These are phyloP conservation scores for Heterotis niloticus DNA, from an alignment of 2,113 vertebrate genomes.

Conservation along the genomic window DNA sequence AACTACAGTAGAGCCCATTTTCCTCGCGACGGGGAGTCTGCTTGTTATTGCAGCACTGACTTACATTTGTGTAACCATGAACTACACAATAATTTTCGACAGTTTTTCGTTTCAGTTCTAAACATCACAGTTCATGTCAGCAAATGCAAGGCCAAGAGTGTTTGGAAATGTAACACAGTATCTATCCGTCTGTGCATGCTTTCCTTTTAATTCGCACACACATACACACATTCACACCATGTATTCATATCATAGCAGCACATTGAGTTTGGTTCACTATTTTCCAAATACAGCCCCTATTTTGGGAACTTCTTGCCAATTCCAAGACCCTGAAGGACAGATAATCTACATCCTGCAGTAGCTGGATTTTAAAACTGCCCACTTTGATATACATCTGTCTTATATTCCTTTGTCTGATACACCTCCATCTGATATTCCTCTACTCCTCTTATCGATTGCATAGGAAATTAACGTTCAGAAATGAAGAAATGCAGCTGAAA, in stretches of 20 bases:
- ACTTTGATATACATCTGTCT: constrained; percentile 27
- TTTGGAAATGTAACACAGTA: neutral
- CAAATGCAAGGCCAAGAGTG: neutral
- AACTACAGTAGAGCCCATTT: neutral
- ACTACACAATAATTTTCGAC: no score
- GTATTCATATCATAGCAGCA: constrained; percentile 32
- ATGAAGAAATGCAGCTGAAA: constrained; percentile 24
- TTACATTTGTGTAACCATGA: neutral
- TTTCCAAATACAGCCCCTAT: constrained; percentile 29
- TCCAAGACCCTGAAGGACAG: constrained; percentile 40
- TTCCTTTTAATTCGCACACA: constrained; percentile 4
- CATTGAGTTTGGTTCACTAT: constrained; percentile 28
- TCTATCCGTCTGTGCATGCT: neutral
- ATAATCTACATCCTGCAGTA: constrained; percentile 33
- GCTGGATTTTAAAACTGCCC: constrained; percentile 47
- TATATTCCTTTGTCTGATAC: no score
- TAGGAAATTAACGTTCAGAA: constrained; percentile 43
- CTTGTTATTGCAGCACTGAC: neutral
- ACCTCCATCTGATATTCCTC: no score
- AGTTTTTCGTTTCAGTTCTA: neutral
- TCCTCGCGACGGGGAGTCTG: neutral
- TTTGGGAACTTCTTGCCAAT: constrained; percentile 36
- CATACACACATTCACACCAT: constrained; percentile 17
- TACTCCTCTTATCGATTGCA: constrained; percentile 28
- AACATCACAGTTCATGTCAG: neutral